Evolutionary conservation across 2,113 vertebrate genomes (phyloP).

Genomic region (Cisticola juncidis): DNA sequence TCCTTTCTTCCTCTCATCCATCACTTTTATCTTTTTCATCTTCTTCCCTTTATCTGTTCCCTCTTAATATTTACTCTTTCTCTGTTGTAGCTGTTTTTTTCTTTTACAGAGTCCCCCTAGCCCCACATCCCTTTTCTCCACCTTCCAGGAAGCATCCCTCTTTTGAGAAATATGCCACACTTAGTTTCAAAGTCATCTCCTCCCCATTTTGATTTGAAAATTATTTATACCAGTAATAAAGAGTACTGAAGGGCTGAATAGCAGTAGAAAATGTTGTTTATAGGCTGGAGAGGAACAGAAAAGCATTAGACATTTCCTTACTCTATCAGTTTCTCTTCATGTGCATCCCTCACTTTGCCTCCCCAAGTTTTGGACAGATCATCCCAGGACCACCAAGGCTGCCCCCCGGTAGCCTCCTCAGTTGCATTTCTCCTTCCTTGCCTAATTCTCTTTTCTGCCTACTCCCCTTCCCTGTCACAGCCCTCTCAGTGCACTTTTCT

Average conservation of each 20-base stretch:
- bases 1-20: conserved; percentile 37
- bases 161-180: neutral
- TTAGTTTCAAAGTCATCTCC: neutral
- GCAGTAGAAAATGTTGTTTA: neutral
- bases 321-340: neutral
- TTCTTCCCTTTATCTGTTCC: neutral
- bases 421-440: neutral
- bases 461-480: neutral
- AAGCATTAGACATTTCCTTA: neutral
- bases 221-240: neutral
- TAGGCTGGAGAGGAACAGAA: neutral
- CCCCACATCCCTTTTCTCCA: neutral
- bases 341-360: neutral
- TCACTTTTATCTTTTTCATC: conserved; percentile 45
- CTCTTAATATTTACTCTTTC: conserved; percentile 3
- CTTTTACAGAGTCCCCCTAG: neutral
- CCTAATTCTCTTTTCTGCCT: neutral
- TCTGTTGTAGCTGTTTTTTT: neutral
- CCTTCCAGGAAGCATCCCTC: neutral
- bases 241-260: neutral
- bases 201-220: neutral
- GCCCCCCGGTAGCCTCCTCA: neutral
- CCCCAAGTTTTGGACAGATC: neutral
- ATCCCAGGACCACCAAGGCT: neutral
- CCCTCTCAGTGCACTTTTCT: neutral